Percentiles rank a stretch among this genome's conserved stretches.
Evolutionary conservation across 53 echinoderm and acorn worm species (phyloP).

Genomic region (Crossaster papposus): DNA sequence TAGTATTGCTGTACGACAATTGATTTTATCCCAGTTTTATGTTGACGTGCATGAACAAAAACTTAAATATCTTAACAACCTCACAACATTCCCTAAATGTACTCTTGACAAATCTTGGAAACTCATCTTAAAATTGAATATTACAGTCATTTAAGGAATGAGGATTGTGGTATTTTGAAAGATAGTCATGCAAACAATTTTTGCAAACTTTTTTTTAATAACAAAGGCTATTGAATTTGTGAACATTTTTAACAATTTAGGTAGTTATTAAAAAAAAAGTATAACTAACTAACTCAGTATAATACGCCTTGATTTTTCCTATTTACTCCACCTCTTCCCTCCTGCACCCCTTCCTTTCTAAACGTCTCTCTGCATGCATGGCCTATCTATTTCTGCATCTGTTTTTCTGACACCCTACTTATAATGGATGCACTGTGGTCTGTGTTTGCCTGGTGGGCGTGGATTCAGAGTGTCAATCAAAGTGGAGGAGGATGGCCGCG

Average conservation of each 20-base stretch:
- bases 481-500: slow-evolving; percentile 40
- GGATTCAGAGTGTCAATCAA: slow-evolving; percentile 54
- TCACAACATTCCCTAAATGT: too few relatives aligned
- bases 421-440: not conserved
- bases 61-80: too few relatives aligned
- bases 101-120: too few relatives aligned
- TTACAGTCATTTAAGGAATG: too few relatives aligned
- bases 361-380: slow-evolving; percentile 40
- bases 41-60: too few relatives aligned
- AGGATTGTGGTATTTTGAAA: too few relatives aligned
- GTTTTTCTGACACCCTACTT: not conserved
- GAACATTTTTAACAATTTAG: not conserved
- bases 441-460: slow-evolving; percentile 7
- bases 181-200: too few relatives aligned
- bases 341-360: slow-evolving; percentile 40
- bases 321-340: slow-evolving; percentile 26
- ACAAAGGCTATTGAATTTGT: not conserved
- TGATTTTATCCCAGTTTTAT: too few relatives aligned
- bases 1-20: too few relatives aligned
- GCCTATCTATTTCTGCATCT: not conserved
- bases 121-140: too few relatives aligned
- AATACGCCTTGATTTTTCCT: slow-evolving; percentile 5
- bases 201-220: not conserved
- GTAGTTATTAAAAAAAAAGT: not conserved
- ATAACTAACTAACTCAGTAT: slow-evolving; percentile 10